Evolutionary conservation across 2,888 invertebrate genomes (phyloP).

Genomic region (Troides helena): DNA sequence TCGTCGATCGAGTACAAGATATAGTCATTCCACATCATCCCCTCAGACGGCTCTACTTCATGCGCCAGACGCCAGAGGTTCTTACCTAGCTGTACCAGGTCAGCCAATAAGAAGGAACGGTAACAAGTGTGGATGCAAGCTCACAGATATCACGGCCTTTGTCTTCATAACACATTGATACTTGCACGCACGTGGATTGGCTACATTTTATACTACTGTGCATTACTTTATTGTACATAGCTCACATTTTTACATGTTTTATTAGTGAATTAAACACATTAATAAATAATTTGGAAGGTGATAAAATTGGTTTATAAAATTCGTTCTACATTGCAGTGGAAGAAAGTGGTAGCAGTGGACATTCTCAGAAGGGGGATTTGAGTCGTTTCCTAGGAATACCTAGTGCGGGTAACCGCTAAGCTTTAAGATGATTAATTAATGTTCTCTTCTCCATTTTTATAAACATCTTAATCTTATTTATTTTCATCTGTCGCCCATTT

Average conservation of each 20-base stretch:
- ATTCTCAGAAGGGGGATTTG: slow-evolving; percentile 74
- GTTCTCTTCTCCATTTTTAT: slow-evolving; percentile 51
- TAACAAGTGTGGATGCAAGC: slow-evolving; percentile 49
- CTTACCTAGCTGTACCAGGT: slow-evolving; percentile 83
- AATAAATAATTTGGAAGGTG: neutral
- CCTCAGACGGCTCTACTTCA: slow-evolving; percentile 78
- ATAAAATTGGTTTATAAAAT: slow-evolving; percentile 40
- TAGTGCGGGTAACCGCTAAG: slow-evolving; percentile 79
- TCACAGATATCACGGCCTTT: slow-evolving; percentile 60
- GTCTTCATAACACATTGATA: slow-evolving; percentile 42
- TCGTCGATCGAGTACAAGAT: slow-evolving; percentile 70
- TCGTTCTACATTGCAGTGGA: slow-evolving; percentile 75
- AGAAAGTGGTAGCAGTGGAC: slow-evolving; percentile 71
- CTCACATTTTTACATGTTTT: slow-evolving; percentile 31
- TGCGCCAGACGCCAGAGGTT: slow-evolving; percentile 80
- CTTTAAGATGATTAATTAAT: slow-evolving; percentile 51
- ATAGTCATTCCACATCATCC: slow-evolving; percentile 69
- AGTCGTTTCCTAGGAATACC: slow-evolving; percentile 86
- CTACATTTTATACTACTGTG: slow-evolving; percentile 42
- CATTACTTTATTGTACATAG: slow-evolving; percentile 42
- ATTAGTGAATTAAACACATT: slow-evolving; percentile 8
- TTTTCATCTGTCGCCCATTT: slow-evolving; percentile 4
- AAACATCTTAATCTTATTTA: slow-evolving; percentile 39
- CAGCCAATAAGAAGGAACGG: slow-evolving; percentile 56
- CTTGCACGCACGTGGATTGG: slow-evolving; percentile 56